A percentile compares a stretch with the other conserved stretches of the same genome.
These are phyloP conservation scores for Nesogale talazaci DNA, from an alignment of 2,113 vertebrate genomes.

Conservation along the genomic window DNA sequence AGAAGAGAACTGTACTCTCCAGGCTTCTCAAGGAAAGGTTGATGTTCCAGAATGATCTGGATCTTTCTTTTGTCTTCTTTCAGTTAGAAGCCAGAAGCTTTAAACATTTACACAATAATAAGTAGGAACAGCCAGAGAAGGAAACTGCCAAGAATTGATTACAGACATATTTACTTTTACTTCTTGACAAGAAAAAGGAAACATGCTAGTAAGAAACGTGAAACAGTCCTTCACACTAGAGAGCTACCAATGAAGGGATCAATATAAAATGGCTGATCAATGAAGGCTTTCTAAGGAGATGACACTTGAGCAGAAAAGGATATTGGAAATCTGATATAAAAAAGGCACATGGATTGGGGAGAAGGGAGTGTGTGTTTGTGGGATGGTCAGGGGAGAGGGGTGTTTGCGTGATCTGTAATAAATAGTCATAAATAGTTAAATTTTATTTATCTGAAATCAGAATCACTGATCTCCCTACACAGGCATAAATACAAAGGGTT, in stretches of 20 bases:
- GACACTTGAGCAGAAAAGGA: not conserved
- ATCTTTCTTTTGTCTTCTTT: not conserved
- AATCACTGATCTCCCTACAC: not conserved
- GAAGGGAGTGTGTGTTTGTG: not conserved
- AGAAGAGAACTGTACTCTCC: not conserved
- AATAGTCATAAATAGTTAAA: not conserved
- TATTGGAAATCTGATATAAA: not conserved
- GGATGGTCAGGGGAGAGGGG: no score
- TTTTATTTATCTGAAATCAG: not conserved
- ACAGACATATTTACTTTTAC: not conserved
- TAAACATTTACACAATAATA: not conserved
- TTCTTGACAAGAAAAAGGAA: not conserved
- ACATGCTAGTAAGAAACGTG: not conserved
- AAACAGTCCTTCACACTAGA: not conserved
- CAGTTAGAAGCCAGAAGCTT: not conserved
- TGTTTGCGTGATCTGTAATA: not conserved
- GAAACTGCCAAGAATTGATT: not conserved
- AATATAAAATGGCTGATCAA: not conserved
- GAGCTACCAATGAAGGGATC: not conserved
- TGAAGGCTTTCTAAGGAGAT: not conserved
- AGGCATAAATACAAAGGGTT: fast-evolving
- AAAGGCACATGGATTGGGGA: not conserved
- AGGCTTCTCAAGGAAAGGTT: not conserved
- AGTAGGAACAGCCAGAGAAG: not conserved
- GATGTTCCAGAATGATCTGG: not conserved